Conservation (phyloP, 2,797 vertebrate genomes). For the Margarornis squamiger region DNA sequence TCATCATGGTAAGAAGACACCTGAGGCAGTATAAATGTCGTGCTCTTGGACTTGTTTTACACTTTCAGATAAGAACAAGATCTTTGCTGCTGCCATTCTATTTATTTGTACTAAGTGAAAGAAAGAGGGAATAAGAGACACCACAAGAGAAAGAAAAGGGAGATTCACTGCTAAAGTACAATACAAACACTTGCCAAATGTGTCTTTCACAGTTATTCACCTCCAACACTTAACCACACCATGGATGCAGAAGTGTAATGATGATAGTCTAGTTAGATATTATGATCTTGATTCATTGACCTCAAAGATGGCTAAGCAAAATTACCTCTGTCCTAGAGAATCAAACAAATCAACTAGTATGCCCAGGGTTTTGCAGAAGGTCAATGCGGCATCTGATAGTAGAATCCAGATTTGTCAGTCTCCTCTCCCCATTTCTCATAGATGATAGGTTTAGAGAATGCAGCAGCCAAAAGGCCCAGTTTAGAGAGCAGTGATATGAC, state of each 20-base stretch:
- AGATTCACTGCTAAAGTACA: background rate
- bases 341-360: background rate
- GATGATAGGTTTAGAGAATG: background rate
- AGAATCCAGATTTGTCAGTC: background rate
- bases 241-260: background rate
- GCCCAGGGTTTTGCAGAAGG: background rate
- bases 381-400: background rate
- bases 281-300: background rate
- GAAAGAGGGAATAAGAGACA: background rate
- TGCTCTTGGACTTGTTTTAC: background rate
- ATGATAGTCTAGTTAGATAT: background rate
- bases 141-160: background rate
- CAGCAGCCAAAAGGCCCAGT: background rate
- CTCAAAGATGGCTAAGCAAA: background rate
- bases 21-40: background rate
- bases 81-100: background rate
- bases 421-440: background rate
- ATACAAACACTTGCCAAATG: background rate
- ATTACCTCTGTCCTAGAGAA: background rate
- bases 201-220: background rate
- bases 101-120: background rate
- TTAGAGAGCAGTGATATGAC: background rate
- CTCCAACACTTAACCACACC: background rate
- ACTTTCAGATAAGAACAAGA: background rate
- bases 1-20: background rate